Base-by-base conservation (phyloP, 2,797 vertebrate genomes). In the Erithacus rubecula region DNA sequence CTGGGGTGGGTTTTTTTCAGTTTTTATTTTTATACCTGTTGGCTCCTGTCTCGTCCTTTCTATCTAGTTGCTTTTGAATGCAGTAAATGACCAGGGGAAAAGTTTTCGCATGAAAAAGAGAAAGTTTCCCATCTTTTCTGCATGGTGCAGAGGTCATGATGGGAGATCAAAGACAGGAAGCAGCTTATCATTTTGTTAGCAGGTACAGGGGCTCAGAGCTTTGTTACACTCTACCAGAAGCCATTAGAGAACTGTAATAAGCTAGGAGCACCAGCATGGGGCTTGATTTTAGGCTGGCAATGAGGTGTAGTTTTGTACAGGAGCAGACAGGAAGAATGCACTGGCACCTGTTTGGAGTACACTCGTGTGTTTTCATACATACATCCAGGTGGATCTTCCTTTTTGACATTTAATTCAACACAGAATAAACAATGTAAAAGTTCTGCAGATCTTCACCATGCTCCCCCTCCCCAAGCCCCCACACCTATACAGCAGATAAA, bases 141-240 rank as follows among this genome's bases (percentile, higher is more conserved):
- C 5, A 1, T 2, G 8, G 88, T 70, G 52, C 80, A 93, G 86
- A 94, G 93, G 95, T 96, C 83, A 75, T 7, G 77, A 91, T 90
- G 55, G 34, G 63, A 95, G 70, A 95, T 90, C 72, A 95, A 90
- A 92, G 75, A 36, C 89, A 89, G 92, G 94, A 96, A 91, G 87
- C 13, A 90, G 93, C 82, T 92, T 91, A 88, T 89, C 75, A 55
- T 90, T 95, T 89, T 95, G 29, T 74, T 95, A 92, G 72, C 89
- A 83, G 60, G 46, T 83, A 75, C 70, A 87, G 78, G 83, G 39
- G 29, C 58, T 89, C 55, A 41, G 81, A 59, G 78, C 93, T 95
- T 96, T 96, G 94, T 92, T 89, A 80, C 18, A 9, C 37, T 91
- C 56, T 74, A 68, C 62, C 79, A 77, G 87, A 85, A 94, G 51